A percentile compares a stretch with the other conserved stretches of the same genome.
These are phyloP conservation scores for Pseudobourletiella spinata DNA, from an alignment of 1,140 invertebrate genomes.

Conservation along the genomic window DNA sequence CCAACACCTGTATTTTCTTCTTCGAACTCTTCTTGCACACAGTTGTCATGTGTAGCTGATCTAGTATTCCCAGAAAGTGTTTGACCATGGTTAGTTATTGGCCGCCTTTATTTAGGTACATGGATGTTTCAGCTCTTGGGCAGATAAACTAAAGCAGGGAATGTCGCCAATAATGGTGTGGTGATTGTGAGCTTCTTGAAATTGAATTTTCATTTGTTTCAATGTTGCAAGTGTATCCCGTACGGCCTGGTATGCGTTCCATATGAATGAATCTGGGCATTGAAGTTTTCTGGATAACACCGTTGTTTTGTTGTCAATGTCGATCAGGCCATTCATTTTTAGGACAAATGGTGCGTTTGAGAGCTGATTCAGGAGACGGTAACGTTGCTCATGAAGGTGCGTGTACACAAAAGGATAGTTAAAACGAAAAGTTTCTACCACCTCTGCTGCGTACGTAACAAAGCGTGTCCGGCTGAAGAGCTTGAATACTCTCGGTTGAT, in stretches of 20 bases:
- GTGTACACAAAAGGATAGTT: background rate
- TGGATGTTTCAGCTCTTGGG: background rate
- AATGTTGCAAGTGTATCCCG: background rate
- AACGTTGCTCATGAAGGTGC: background rate
- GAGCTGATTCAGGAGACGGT: background rate
- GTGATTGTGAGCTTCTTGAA: background rate
- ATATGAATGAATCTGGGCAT: background rate
- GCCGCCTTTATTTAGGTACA: background rate
- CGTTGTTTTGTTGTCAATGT: background rate
- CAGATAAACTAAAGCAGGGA: background rate
- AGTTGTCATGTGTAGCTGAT: background rate
- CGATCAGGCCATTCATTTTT: background rate
- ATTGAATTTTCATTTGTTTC: background rate
- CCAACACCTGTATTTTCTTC: background rate
- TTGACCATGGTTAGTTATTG: background rate
- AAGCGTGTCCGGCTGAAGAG: background rate
- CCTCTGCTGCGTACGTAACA: background rate
- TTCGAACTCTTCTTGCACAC: background rate
- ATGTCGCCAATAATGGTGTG: background rate
- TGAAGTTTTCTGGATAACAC: background rate
- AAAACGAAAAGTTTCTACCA: background rate
- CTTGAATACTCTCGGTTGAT: background rate
- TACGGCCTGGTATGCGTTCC: background rate
- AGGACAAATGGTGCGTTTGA: background rate
- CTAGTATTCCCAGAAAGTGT: background rate